Base-by-base conservation (phyloP, 2,113 vertebrate species). In the Hepsetus odoe region DNA sequence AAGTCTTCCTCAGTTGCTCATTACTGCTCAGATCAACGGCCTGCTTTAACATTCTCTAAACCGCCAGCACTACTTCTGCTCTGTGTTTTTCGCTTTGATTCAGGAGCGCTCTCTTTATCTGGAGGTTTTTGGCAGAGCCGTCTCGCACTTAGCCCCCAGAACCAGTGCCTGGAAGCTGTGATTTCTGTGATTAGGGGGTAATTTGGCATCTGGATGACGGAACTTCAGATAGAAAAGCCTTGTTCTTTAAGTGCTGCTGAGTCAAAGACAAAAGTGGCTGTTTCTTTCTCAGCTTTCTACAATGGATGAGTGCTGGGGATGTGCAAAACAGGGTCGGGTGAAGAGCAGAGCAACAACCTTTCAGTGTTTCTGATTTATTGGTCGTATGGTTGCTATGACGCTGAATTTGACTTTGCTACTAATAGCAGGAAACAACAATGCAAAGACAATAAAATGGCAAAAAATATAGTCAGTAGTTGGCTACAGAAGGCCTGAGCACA, bases 1-100 rank as follows among this genome's bases (percentile, higher is more conserved):
- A 79, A 74, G 58, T 80, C 85, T 82, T 76, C 79, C 51, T 64
- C 66, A 72, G 72, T 72, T 72, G 76, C 65, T 87, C 83, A 89
- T 90, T 88, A 88, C 87, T 72, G 70, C 82, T 84, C 79, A 81
- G 84, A 85, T 87, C 85, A 85, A 66, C 62, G 77, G 77, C 74
- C 81, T 74, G 80, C 74, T 90, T 83, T 87, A 85, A 90, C 83
- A 59, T 51, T 55, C 70, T 79, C 67, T n/a, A 76, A 82, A 82
- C 65, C 68, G 22, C 73, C 65, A 56, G 61, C 55, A 35, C 73
- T 64, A 51, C 62, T 56, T 77, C 71, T 81, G 33, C 69, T 76
- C 13, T 35, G 69, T 59, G 35, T 67, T 51, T n/a, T 71, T 61
- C n/a, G 18, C 74, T 82, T 80, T 82, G 73, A 80, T 80, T 77